A percentile compares a stretch with the other conserved stretches of the same genome.
phyloP scores from a whole-genome alignment of 2,797 vertebrate genomes.

The Phoebastria nigripes region DNA sequence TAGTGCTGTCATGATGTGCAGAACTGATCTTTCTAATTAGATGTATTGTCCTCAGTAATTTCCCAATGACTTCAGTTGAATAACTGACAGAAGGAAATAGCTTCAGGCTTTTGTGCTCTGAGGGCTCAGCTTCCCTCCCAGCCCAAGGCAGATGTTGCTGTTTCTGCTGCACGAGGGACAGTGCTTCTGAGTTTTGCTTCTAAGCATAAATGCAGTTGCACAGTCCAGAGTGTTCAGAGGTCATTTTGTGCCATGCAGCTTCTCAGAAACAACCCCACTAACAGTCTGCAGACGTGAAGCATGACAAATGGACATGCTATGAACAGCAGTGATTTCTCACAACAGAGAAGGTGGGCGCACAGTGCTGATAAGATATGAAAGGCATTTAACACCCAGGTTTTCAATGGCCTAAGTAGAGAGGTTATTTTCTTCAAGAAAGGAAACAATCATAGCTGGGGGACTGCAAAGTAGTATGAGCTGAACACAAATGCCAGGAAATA shows the following conservation, averaged over 20 bases:
- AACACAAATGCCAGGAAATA: constrained; percentile 11
- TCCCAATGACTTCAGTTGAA: neutral
- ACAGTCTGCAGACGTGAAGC: neutral
- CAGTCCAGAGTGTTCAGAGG: neutral
- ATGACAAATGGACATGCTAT: neutral
- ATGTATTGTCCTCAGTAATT: neutral
- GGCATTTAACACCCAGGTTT: neutral
- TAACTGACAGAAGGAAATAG: neutral
- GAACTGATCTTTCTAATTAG: constrained; percentile 5
- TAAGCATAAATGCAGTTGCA: neutral
- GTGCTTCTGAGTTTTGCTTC: neutral
- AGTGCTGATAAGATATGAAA: neutral
- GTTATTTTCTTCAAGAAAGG: constrained; percentile 19
- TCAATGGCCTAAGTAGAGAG: neutral
- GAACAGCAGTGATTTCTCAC: neutral
- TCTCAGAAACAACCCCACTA: neutral
- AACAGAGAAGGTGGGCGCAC: neutral
- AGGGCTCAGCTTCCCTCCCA: neutral
- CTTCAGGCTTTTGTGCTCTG: neutral
- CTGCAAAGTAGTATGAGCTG: neutral
- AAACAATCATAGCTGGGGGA: neutral
- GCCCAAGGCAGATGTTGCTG: neutral
- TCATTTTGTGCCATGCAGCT: neutral
- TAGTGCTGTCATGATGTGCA: neutral
- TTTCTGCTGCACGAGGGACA: neutral